A percentile compares a stretch with the other conserved stretches of the same genome.
Conservation (phyloP, 1,140 invertebrate genomes). For the Rhyzopertha dominica region DNA sequence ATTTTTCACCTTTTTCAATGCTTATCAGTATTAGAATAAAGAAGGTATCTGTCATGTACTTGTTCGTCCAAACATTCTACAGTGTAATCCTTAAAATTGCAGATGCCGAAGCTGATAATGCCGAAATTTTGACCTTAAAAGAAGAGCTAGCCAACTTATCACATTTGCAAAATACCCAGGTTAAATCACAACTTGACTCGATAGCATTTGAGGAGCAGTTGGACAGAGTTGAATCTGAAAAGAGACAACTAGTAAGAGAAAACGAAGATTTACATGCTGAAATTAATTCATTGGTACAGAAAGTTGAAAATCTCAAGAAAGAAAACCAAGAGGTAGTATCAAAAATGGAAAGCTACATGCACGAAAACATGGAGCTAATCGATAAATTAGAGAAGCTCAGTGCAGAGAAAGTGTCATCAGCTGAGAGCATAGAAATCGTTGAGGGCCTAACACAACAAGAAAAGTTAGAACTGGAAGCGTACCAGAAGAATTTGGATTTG, state of each 20-base stretch:
- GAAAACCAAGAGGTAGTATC: constrained; percentile 53
- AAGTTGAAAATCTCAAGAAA: constrained; percentile 52
- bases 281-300: constrained; percentile 51
- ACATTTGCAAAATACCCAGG: constrained; percentile 56
- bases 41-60: too few relatives aligned
- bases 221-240: constrained; percentile 50
- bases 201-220: constrained; percentile 66
- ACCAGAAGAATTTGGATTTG: constrained; percentile 36
- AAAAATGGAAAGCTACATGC: constrained; percentile 58
- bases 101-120: too few relatives aligned
- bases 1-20: too few relatives aligned
- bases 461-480: constrained; percentile 46
- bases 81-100: too few relatives aligned
- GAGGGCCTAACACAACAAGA: constrained; percentile 60
- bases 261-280: constrained; percentile 51
- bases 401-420: constrained; percentile 59
- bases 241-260: constrained; percentile 49
- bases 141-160: constrained; percentile 44
- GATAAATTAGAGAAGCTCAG: constrained; percentile 63
- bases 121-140: constrained; percentile 30
- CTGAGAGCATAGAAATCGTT: constrained; percentile 65
- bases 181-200: constrained; percentile 65
- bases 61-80: too few relatives aligned
- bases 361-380: constrained; percentile 62
- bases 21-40: too few relatives aligned